Evolutionary conservation across 2,888 invertebrate genomes (phyloP).

Genomic region (Apomyelois bistriatella): DNA sequence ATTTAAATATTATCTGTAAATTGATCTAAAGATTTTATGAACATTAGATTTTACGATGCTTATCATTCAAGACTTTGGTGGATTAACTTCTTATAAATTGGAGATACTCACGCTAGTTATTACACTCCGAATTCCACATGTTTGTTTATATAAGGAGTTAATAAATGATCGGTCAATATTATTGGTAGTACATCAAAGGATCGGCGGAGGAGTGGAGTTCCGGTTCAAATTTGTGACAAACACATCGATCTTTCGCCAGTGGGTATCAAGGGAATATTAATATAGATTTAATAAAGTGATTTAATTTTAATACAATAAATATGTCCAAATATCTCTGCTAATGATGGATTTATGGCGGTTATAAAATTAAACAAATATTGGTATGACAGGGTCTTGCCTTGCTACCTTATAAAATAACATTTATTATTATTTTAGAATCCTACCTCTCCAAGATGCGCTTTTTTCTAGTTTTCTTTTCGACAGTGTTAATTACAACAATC

Average conservation of each 20-base stretch:
- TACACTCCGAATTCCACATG: conserved; percentile 23
- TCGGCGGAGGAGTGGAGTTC: conserved; percentile 1
- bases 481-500: too few species aligned
- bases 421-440: too few species aligned
- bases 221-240: conserved; percentile 29
- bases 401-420: background rate
- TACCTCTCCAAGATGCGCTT: too few species aligned
- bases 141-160: conserved; percentile 47
- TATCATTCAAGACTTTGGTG: conserved; percentile 3
- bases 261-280: conserved; percentile 2
- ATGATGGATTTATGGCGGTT: background rate
- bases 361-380: background rate
- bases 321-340: background rate
- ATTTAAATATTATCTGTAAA: too few species aligned
- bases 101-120: conserved; percentile 9
- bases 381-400: background rate
- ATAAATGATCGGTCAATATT: conserved; percentile 53
- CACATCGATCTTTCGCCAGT: conserved; percentile 9
- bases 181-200: conserved; percentile 58
- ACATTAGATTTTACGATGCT: background rate
- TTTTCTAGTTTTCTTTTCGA: too few species aligned
- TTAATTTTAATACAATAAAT: background rate
- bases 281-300: background rate
- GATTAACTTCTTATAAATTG: conserved; percentile 1
- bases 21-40: background rate